Percentiles rank a stretch among this genome's conserved stretches.
phyloP scores from a whole-genome alignment of 2,113 vertebrate species.

The Gyps fulvus region DNA sequence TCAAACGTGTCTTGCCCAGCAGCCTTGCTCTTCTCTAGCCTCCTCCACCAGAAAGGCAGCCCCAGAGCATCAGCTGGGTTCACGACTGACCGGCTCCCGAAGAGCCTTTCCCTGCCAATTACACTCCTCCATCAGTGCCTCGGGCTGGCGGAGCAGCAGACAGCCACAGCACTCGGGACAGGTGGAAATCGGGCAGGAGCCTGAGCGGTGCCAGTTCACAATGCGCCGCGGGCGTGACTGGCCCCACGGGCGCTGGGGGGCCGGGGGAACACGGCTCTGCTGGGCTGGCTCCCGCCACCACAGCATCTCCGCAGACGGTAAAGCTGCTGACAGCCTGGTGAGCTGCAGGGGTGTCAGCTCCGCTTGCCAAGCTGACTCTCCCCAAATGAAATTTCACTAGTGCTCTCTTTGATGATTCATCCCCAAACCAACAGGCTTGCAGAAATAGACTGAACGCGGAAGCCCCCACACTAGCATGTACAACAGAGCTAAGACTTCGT shows the following conservation, averaged over 20 bases:
- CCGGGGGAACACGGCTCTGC: background rate
- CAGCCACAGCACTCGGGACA: accelerated
- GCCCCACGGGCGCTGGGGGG: accelerated
- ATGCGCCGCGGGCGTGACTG: accelerated
- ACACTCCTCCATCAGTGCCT: background rate
- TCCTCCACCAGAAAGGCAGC: background rate
- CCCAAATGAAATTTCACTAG: slow-evolving; percentile 27
- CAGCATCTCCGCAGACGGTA: accelerated
- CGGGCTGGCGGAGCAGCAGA: background rate
- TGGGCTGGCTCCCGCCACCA: background rate
- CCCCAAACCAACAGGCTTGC: slow-evolving; percentile 3
- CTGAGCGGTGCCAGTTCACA: background rate
- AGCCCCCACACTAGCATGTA: slow-evolving; percentile 34
- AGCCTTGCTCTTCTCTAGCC: background rate
- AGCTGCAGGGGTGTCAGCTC: background rate
- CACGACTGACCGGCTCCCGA: accelerated
- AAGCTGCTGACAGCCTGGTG: background rate
- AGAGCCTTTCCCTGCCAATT: background rate
- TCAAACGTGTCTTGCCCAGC: background rate
- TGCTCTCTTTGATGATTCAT: slow-evolving; percentile 54
- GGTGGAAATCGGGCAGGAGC: background rate
- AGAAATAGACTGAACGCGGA: slow-evolving; percentile 49
- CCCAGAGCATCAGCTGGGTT: background rate
- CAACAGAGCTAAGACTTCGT: slow-evolving; percentile 39
- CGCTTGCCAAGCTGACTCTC: background rate